Base-by-base conservation (phyloP, 2,113 vertebrate species). In the Mustela lutreola region DNA sequence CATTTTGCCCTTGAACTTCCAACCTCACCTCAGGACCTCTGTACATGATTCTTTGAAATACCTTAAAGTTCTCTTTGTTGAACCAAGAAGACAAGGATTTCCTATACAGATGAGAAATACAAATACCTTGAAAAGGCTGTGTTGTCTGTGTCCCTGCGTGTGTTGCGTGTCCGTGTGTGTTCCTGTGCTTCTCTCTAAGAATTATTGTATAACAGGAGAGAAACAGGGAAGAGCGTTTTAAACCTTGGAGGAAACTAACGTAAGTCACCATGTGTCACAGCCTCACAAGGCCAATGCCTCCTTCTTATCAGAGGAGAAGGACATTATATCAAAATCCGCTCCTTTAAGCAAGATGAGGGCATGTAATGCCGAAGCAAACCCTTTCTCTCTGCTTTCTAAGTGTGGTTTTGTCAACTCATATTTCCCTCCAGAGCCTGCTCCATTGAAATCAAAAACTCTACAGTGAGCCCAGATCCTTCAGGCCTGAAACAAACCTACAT, bases 71-170 rank as follows among this genome's bases (percentile, higher is more conserved):
- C 6, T 91, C 89, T 76, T 94, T 86, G 26, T 24, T 86, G 48
- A 89, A 95, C 15, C 36, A 56, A 89, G 33, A 89, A 96, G 56
- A 82, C 79, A 90, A 71, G 18, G 22, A 58, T 63, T 93, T 82
- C 53, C 26, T 96, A 63, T 18, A 62, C 31, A 82, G 9, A 65
- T 7, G 19, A 95, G 19, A 78, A 50, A n/a, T 76, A 50, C 65
- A 81, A 91, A 90, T 33, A 8, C 19, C 36, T 42, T 56, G 60
- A 82, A 87, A 75, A 95, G n/a, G 16, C 24, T 11, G 1, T 7
- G 5, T 56, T 18, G 53, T 56, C 53, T 56, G 4, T 56, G 53
- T 56, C 53, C 16, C 16, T 18, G 53, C 53, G 22, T 78, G 28
- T 73, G 4, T 58, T 93, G 62, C 42, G 36, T 93, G 62, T 50